These are phyloP conservation scores for Acrocephalus kingi DNA, from an alignment of 2,113 vertebrate genomes.

Conservation along the genomic window DNA sequence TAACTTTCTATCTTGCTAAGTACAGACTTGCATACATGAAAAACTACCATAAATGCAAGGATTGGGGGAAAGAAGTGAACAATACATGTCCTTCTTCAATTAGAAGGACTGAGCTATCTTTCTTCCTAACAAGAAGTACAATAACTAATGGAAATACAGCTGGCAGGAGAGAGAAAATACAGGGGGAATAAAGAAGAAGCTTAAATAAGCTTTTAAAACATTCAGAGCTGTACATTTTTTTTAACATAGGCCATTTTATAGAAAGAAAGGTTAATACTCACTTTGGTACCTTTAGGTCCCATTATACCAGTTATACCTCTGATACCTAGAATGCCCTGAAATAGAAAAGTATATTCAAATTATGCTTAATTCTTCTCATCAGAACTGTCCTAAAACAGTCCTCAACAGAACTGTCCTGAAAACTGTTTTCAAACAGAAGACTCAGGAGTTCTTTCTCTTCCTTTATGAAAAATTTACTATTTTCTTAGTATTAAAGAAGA, in stretches of 20 bases:
- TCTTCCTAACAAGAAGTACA: background rate
- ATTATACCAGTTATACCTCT: conserved; percentile 88
- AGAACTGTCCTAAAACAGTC: background rate
- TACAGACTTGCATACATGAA: background rate
- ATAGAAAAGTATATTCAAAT: conserved; percentile 25
- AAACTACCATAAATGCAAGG: background rate
- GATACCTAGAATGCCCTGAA: conserved; percentile 88
- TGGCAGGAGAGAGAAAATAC: background rate
- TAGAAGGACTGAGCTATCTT: background rate
- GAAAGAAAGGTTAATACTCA: conserved; percentile 66
- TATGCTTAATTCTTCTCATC: background rate
- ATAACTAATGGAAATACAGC: background rate
- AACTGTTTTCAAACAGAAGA: background rate
- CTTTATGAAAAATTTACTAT: background rate
- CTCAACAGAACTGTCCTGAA: background rate
- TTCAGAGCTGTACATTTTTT: background rate
- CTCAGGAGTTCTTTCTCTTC: background rate
- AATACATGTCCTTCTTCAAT: background rate
- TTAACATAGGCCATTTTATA: background rate
- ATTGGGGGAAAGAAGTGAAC: background rate
- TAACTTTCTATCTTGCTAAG: background rate
- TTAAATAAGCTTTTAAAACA: background rate
- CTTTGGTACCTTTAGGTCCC: conserved; percentile 89
- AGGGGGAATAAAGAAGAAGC: background rate
- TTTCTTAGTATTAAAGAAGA: background rate